A percentile compares a stretch with the other conserved stretches of the same genome.
phyloP scores from a whole-genome alignment of 2,888 invertebrate species.

The Oscheius sp. region DNA sequence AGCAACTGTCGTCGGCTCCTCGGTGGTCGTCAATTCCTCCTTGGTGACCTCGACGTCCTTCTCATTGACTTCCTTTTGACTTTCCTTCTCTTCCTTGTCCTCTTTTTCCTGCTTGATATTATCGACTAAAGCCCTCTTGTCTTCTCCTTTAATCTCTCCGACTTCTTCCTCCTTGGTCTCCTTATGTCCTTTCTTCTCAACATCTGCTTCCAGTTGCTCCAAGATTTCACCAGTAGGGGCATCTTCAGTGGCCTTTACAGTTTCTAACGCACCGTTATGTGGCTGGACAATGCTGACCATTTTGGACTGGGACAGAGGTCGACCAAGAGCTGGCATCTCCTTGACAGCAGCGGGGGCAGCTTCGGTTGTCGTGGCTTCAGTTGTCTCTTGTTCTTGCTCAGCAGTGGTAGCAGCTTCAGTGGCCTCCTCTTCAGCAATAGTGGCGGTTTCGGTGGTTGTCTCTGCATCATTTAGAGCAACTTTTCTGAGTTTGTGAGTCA shows the following conservation, averaged over 20 bases:
- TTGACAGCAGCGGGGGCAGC: constrained; percentile 7
- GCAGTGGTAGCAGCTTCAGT: neutral
- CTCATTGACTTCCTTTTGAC: constrained; percentile 15
- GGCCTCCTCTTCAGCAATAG: neutral
- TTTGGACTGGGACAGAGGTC: constrained; percentile 24
- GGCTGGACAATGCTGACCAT: constrained; percentile 26
- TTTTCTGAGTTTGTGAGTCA: constrained; percentile 17
- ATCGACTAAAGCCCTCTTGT: constrained; percentile 25
- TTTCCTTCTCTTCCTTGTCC: constrained; percentile 37
- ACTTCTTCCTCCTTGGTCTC: constrained; percentile 21
- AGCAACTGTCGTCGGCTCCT: neutral
- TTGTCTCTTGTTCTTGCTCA: neutral
- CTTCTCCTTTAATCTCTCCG: constrained; percentile 28
- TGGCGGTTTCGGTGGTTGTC: neutral
- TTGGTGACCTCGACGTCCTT: constrained; percentile 13
- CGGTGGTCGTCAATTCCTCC: constrained; percentile 1
- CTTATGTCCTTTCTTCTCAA: constrained; percentile 30
- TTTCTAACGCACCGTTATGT: constrained; percentile 17
- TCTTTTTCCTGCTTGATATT: neutral
- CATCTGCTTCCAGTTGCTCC: constrained; percentile 25
- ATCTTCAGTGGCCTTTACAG: constrained; percentile 23
- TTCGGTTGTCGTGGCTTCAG: neutral
- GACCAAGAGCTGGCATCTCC: neutral
- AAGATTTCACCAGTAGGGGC: constrained; percentile 7
- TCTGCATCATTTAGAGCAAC: neutral